A percentile compares a stretch with the other conserved stretches of the same genome.
Evolutionary conservation across 2,888 invertebrate species (phyloP).

Genomic region (Nipponacmea schrenckii): DNA sequence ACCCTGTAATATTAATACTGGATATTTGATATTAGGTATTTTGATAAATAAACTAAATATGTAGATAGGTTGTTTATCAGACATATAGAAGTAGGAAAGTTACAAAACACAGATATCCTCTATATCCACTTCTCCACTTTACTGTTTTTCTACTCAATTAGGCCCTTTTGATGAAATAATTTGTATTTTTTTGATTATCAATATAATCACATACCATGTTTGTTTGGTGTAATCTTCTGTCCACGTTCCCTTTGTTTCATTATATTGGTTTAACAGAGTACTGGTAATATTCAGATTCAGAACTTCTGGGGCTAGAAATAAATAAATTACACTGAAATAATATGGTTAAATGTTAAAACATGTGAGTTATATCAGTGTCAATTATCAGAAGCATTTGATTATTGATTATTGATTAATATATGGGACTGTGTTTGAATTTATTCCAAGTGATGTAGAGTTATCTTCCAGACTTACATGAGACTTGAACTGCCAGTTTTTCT

Average conservation of each 20-base stretch:
- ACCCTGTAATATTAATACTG: no score
- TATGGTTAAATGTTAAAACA: background rate
- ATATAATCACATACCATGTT: background rate
- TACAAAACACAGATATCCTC: background rate
- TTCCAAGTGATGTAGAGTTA: background rate
- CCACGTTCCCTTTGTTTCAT: constrained; percentile 82
- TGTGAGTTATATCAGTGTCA: background rate
- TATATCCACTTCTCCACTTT: constrained; percentile 1
- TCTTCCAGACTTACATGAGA: constrained; percentile 53
- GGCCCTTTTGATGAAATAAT: no score
- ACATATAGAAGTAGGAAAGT: no score
- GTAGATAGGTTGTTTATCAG: no score
- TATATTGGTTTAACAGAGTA: constrained; percentile 84
- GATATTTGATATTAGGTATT: no score
- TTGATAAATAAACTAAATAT: no score
- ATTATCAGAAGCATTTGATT: background rate
- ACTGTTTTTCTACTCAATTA: no score
- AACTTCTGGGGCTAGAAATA: constrained; percentile 74
- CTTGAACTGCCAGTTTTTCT: constrained; percentile 50
- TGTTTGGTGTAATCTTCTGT: constrained; percentile 71
- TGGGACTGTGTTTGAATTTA: background rate
- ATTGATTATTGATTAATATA: background rate
- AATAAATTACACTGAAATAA: constrained; percentile 35
- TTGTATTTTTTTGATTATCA: constrained; percentile 21
- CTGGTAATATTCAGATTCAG: constrained; percentile 90